A percentile compares a stretch with the other conserved stretches of the same genome.
Evolutionary conservation across 2,888 invertebrate species (phyloP).

Genomic region (Thymelicus lineola): DNA sequence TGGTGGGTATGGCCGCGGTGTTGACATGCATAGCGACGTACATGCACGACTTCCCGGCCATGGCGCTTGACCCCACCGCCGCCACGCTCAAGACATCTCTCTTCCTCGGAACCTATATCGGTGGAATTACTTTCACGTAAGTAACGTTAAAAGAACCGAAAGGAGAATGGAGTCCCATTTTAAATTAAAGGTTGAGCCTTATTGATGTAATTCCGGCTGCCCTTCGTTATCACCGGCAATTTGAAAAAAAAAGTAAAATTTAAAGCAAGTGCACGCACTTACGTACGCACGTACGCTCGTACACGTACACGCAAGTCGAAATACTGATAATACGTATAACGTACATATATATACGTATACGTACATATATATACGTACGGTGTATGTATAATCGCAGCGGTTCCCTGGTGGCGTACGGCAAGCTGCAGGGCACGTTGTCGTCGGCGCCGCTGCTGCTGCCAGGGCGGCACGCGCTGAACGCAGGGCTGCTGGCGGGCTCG

Average conservation of each 20-base stretch:
- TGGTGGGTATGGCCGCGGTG: conserved; percentile 95
- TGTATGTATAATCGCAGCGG: conserved; percentile 83
- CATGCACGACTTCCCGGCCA: conserved; percentile 92
- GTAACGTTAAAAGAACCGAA: conserved; percentile 35
- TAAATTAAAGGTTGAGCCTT: no score
- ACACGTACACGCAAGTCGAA: no score
- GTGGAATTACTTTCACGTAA: conserved; percentile 94
- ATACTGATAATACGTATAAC: no score
- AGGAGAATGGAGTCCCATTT: no score
- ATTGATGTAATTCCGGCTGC: no score
- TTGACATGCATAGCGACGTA: conserved; percentile 94
- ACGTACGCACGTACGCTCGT: no score
- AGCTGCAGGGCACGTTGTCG: conserved; percentile 92
- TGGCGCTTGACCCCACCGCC: conserved; percentile 92
- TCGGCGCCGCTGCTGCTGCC: conserved; percentile 93
- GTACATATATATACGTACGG: no score
- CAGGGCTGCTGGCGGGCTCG: conserved; percentile 87
- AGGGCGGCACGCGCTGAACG: conserved; percentile 92
- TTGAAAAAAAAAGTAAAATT: no score
- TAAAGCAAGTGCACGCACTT: no score
- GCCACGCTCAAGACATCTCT: conserved; percentile 93
- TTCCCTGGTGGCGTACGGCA: conserved; percentile 95
- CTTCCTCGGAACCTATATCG: conserved; percentile 95
- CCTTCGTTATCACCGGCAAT: no score
- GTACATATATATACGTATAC: no score